Conservation (phyloP, 1,140 invertebrate genomes). For the Drosophila dunni region DNA sequence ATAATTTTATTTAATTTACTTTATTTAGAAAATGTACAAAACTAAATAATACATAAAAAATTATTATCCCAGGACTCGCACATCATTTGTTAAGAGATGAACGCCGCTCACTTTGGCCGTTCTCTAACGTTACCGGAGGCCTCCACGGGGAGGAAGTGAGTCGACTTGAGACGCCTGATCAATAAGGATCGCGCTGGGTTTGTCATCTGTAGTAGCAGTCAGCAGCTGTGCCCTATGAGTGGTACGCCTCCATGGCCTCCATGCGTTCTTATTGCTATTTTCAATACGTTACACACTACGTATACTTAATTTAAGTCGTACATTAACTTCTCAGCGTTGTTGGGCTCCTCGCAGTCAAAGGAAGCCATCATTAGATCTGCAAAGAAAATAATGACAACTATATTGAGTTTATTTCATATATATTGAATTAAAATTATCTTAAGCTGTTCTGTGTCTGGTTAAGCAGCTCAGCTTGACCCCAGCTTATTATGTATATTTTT, state of each 20-base stretch:
- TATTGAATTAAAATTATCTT: background rate
- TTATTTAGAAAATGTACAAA: slow-evolving; percentile 22
- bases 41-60: slow-evolving; percentile 6
- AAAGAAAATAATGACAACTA: slow-evolving; percentile 16
- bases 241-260: slow-evolving; percentile 47
- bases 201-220: slow-evolving; percentile 28
- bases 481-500: slow-evolving; percentile 13
- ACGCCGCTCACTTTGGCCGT: slow-evolving; percentile 50
- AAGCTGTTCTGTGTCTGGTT: background rate
- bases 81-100: slow-evolving; percentile 22
- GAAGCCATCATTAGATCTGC: slow-evolving; percentile 84
- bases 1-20: background rate
- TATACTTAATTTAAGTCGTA: slow-evolving; percentile 75
- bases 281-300: background rate
- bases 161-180: slow-evolving; percentile 48
- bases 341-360: slow-evolving; percentile 81
- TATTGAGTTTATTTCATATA: background rate
- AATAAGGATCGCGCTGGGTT: slow-evolving; percentile 41
- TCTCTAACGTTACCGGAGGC: slow-evolving; percentile 48
- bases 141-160: slow-evolving; percentile 49
- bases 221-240: slow-evolving; percentile 42
- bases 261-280: slow-evolving; percentile 44
- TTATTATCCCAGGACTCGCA: slow-evolving; percentile 25
- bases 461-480: slow-evolving; percentile 30
- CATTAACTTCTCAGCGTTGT: slow-evolving; percentile 83